These are phyloP conservation scores for Tenthredo notha DNA, from an alignment of 2,888 invertebrate genomes.

Conservation along the genomic window DNA sequence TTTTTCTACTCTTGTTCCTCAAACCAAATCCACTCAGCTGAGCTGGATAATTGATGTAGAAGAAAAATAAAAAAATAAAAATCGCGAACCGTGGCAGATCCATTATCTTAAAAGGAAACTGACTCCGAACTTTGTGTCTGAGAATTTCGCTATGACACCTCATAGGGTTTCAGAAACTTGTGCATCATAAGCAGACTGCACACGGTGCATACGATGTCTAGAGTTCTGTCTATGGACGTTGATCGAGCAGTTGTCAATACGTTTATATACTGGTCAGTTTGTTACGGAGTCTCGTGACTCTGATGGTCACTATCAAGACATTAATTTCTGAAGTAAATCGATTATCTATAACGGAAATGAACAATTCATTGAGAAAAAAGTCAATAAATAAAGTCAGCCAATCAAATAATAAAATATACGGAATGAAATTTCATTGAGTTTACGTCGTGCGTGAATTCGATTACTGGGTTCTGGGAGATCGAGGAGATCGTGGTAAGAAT, in stretches of 20 bases:
- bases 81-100: neutral
- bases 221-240: neutral
- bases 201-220: neutral
- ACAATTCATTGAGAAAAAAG: neutral
- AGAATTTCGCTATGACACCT: neutral
- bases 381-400: neutral
- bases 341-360: neutral
- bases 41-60: neutral
- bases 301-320: neutral
- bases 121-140: neutral
- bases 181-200: neutral
- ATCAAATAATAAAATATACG: neutral
- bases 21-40: neutral
- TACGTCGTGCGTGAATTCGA: neutral
- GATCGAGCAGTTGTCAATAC: conserved; percentile 37
- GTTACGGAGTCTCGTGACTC: neutral
- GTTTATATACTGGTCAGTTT: conserved; percentile 4
- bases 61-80: conserved; percentile 3
- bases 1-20: neutral
- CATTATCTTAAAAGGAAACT: neutral
- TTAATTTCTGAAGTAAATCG: neutral
- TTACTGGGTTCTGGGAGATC: neutral
- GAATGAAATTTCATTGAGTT: neutral
- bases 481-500: neutral
- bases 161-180: neutral